These are phyloP conservation scores for Oryzias woworae DNA, from an alignment of 2,113 vertebrate genomes.

Conservation along the genomic window DNA sequence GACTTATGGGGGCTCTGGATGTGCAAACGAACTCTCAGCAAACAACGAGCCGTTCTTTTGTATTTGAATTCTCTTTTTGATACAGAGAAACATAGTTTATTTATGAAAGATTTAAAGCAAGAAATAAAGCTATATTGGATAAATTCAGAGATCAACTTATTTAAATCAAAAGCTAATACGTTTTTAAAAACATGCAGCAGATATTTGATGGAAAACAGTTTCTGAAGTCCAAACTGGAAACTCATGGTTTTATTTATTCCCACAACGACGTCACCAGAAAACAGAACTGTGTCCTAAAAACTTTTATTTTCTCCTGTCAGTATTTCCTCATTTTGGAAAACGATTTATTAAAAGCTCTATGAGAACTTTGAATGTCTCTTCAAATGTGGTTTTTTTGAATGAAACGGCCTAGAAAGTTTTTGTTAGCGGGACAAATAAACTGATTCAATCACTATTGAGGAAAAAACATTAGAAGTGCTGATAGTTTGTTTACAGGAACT, in stretches of 20 bases:
- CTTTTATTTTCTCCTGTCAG: slow-evolving; percentile 43
- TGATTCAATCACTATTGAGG: too few relatives aligned
- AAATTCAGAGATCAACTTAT: slow-evolving; percentile 71
- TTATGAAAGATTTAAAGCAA: slow-evolving; percentile 78
- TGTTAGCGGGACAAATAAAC: too few relatives aligned
- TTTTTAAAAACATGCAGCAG: slow-evolving; percentile 41
- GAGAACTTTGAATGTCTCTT: slow-evolving; percentile 10
- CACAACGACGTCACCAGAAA: slow-evolving; percentile 89
- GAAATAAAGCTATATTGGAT: slow-evolving; percentile 80
- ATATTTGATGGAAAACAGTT: slow-evolving; percentile 70
- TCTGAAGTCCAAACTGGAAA: slow-evolving; percentile 51
- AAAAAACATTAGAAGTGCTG: too few relatives aligned
- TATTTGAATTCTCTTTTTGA: slow-evolving; percentile 84
- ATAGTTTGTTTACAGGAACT: too few relatives aligned
- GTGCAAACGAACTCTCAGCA: slow-evolving; percentile 14
- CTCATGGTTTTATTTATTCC: slow-evolving; percentile 91
- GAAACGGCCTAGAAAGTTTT: too few relatives aligned
- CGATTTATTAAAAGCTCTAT: slow-evolving; percentile 77
- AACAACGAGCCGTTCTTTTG: slow-evolving; percentile 63
- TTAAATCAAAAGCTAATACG: slow-evolving; percentile 71
- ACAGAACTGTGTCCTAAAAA: slow-evolving; percentile 71
- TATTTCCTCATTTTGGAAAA: slow-evolving; percentile 91
- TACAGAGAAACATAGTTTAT: slow-evolving; percentile 88
- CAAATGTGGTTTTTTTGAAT: too few relatives aligned
- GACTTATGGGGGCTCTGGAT: slow-evolving; percentile 72